phyloP scores from a whole-genome alignment of 35 echinoderm and acorn worm species.

The Amphiura filiformis region DNA sequence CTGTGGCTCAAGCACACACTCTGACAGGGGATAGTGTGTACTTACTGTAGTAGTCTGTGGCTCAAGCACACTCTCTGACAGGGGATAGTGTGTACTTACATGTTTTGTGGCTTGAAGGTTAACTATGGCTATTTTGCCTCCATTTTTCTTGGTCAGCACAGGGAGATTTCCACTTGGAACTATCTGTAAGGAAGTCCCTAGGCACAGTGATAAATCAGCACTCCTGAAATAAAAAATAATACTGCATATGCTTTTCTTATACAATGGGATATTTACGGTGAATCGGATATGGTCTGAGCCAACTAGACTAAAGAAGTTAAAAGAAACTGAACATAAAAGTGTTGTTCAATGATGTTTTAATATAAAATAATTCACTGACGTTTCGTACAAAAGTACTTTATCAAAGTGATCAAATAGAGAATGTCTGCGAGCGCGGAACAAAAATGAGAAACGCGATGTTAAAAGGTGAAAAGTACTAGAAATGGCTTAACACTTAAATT shows the following conservation, averaged over 20 bases:
- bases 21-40: too few relatives aligned
- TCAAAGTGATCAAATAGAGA: too few relatives aligned
- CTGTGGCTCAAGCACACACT: too few relatives aligned
- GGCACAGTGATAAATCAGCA: conserved; percentile 80
- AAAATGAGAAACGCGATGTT: too few relatives aligned
- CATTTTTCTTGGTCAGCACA: conserved; percentile 81
- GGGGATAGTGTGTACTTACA: too few relatives aligned
- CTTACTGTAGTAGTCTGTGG: too few relatives aligned
- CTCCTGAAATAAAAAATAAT: conserved; percentile 35
- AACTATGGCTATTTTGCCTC: conserved; percentile 77
- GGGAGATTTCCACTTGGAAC: conserved; percentile 91
- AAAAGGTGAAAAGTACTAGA: not conserved
- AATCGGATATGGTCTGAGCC: not conserved
- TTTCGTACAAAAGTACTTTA: too few relatives aligned
- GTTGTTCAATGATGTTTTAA: too few relatives aligned
- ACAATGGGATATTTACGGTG: not conserved
- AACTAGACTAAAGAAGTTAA: not conserved
- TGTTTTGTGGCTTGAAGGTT: conserved; percentile 96
- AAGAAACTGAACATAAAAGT: too few relatives aligned
- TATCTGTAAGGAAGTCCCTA: conserved; percentile 92
- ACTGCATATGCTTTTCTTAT: not conserved
- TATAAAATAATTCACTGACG: too few relatives aligned
- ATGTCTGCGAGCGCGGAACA: too few relatives aligned
- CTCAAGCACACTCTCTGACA: too few relatives aligned
- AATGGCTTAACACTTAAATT: not conserved